Evolutionary conservation across 2,797 vertebrate genomes (phyloP).

Genomic region (Bovichtus variegatus): DNA sequence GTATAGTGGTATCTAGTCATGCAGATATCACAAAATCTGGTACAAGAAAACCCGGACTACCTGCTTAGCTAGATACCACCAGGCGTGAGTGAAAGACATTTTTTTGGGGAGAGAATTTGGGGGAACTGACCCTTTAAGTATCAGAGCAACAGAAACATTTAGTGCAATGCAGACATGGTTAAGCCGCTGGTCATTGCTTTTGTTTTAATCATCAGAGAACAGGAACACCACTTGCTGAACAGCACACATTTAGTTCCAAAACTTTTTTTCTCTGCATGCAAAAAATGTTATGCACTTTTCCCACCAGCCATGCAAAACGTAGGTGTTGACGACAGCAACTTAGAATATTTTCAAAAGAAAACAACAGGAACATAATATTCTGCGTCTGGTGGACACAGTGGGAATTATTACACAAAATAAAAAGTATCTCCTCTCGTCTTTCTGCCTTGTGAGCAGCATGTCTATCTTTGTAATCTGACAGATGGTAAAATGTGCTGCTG

Average conservation of each 20-base stretch:
- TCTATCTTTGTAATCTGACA: constrained; percentile 11
- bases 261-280: neutral
- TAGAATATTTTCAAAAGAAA: neutral
- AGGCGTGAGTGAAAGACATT: neutral
- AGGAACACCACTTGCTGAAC: neutral
- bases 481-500: constrained; percentile 14
- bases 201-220: too few relatives aligned
- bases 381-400: neutral
- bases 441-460: neutral
- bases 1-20: too few relatives aligned
- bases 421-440: neutral
- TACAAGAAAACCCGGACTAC: neutral
- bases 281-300: neutral
- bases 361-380: neutral
- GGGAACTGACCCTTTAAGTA: neutral
- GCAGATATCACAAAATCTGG: neutral
- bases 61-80: neutral
- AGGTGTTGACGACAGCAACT: neutral
- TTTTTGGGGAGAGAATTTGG: neutral
- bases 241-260: neutral
- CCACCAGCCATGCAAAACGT: neutral
- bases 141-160: neutral
- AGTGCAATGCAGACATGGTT: too few relatives aligned
- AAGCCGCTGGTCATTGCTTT: neutral
- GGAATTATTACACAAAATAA: neutral